Conservation (phyloP, 92 coral and sea anemone genomes). For the Plumapathes pennacea region DNA sequence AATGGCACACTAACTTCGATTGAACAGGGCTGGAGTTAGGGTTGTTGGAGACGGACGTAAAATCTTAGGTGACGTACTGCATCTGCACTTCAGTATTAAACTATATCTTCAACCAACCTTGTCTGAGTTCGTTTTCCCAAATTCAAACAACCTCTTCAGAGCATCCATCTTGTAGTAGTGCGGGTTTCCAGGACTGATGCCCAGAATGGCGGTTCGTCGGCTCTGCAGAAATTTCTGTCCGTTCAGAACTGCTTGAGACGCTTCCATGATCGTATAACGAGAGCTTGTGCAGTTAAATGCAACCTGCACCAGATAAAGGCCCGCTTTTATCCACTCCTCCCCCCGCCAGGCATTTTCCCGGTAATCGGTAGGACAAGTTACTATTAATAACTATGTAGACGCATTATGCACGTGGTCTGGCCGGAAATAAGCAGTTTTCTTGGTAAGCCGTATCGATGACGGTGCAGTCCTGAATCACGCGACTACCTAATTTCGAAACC, state of each 20-base stretch:
- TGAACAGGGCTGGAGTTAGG: too few species aligned
- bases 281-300: background rate
- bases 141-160: constrained; percentile 42
- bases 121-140: constrained; percentile 44
- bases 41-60: too few species aligned
- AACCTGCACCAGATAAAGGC: background rate
- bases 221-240: constrained; percentile 48
- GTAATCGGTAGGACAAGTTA: too few species aligned
- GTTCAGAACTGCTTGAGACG: constrained; percentile 44
- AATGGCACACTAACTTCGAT: too few species aligned
- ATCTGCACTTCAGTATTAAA: background rate
- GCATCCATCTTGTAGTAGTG: constrained; percentile 53
- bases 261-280: constrained; percentile 21
- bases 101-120: constrained; percentile 23
- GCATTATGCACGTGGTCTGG: too few species aligned
- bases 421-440: background rate
- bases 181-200: constrained; percentile 80
- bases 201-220: constrained; percentile 52
- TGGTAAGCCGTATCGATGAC: background rate
- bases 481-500: too few species aligned
- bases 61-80: too few species aligned
- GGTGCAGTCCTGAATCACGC: background rate
- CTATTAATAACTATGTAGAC: too few species aligned
- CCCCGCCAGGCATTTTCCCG: background rate
- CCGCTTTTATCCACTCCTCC: background rate